Evolutionary conservation across 2,797 vertebrate species (phyloP), one percentile per base, ranked within the genome.

Genomic region (Schizopygopsis malacanthus): DNA sequence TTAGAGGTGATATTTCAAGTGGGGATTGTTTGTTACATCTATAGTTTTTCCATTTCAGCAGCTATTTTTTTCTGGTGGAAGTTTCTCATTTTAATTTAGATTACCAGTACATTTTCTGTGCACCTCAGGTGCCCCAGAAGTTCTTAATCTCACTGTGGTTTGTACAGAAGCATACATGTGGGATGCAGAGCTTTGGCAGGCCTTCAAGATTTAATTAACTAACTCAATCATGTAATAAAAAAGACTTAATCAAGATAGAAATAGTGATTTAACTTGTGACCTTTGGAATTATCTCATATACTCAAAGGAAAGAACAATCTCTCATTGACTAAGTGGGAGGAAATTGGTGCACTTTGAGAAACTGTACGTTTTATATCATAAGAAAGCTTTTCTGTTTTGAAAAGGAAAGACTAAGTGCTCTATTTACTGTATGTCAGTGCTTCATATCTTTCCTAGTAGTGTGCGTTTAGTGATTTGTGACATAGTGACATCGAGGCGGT

Each of bases 171-270:
- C 13, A n/a, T 47, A 47, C 50, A 79, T 85, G 77, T 76, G 81
- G 83, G 54, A 80, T 65, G 70, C 80, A 73, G 43, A 76, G 75
- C 71, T 65, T 61, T 61, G 69, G 10, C 81, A 81, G 81, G 43
- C 75, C 73, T 67, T 85, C n/a, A 15, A 77, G 65, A 88, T 88
- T 72, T 45, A 83, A 82, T 89, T 82, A 87, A 39, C 67, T 61
- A 83, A 83, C 63, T 69, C 28, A 80, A 70, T 87, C 72, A 82
- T 43, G 67, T 47, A 72, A 56, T 71, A 65, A 59, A 39, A 84
- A 82, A 69, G 75, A 83, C 12, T 79, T 85, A 82, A 81, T 52
- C 28, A 78, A 71, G 73, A 85, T 79, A 71, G 65, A 78, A 65
- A 82, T 45, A 7, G 56, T 72, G 50, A 79, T 72, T 85, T 67